Evolutionary conservation across 1,140 invertebrate species (phyloP).

Genomic region (Drosophila varians): DNA sequence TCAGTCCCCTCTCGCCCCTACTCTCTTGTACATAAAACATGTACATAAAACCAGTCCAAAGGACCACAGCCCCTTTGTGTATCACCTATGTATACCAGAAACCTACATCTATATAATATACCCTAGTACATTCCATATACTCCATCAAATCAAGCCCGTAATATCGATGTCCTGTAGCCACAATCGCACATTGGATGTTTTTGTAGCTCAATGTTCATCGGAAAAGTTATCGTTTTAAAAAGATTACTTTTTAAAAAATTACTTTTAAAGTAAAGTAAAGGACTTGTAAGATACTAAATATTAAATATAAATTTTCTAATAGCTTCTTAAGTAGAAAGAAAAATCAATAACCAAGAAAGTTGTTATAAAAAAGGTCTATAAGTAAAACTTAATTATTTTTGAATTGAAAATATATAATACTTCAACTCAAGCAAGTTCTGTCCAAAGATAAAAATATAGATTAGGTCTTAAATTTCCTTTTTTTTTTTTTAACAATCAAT

Average conservation of each 20-base stretch:
- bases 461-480: not conserved
- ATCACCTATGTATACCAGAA: not conserved
- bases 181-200: slow-evolving; percentile 1
- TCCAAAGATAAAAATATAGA: too few relatives aligned
- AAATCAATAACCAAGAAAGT: too few relatives aligned
- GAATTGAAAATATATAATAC: too few relatives aligned
- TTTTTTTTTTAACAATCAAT: not conserved
- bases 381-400: too few relatives aligned
- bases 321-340: too few relatives aligned
- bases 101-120: not conserved
- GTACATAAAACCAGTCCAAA: too few relatives aligned
- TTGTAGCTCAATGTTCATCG: not conserved
- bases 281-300: too few relatives aligned
- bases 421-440: too few relatives aligned
- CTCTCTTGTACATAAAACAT: slow-evolving; percentile 13
- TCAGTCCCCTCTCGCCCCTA: not conserved
- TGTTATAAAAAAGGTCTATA: too few relatives aligned
- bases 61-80: slow-evolving; percentile 1
- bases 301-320: too few relatives aligned
- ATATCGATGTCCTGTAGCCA: not conserved
- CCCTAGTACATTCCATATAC: not conserved
- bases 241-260: too few relatives aligned
- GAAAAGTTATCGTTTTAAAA: not conserved
- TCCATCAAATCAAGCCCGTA: not conserved
- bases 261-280: too few relatives aligned